Evolutionary conservation across 2,797 vertebrate genomes (phyloP), one percentile per base, ranked within the genome.

Genomic region (Sphenodon punctatus): DNA sequence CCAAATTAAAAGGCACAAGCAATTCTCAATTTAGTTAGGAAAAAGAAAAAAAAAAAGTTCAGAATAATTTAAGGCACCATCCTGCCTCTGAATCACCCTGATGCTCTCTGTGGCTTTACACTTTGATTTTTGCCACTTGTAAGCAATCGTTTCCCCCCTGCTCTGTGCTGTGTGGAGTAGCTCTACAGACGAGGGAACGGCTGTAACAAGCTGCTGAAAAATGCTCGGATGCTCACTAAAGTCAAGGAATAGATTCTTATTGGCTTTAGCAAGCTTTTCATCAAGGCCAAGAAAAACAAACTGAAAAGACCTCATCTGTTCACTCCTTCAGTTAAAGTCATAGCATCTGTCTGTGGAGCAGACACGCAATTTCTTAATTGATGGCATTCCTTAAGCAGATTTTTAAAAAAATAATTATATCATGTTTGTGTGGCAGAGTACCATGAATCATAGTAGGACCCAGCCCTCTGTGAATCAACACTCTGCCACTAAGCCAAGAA

Each of bases 1-100:
- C 42, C 0, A 8, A 30, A 9, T 13, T 7, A 3, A 27, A 58
- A 49, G 48, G 2, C 3, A 2, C 0, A 1, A 5, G n/a, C 41
- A 30, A 25, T 1, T 0, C 46, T 3, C 4, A 15, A 38, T 30
- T 8, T 12, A 39, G 20, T 34, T 60, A n/a, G 8, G 3, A 7
- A 19, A 9, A 55, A 34, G 10, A 8, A 16, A 6, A 15, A 17
- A 6, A 8, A 36, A 20, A 65, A 4, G 30, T 43, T 34, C 15
- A 5, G 64, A 2, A 51, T 58, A 6, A 4, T 46, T 63, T 61
- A n/a, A n/a, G n/a, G n/a, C n/a, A n/a, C n/a, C n/a, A n/a, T n/a
- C n/a, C 2, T 1, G 5, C 59, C 43, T 12, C 46, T 17, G 10
- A 34, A 23, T 4, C 38, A 36, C 14, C 23, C 19, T 0, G 1